A percentile compares a stretch with the other conserved stretches of the same genome.
These are phyloP conservation scores for Amiota mariae DNA, from an alignment of 2,888 invertebrate genomes.

Conservation along the genomic window DNA sequence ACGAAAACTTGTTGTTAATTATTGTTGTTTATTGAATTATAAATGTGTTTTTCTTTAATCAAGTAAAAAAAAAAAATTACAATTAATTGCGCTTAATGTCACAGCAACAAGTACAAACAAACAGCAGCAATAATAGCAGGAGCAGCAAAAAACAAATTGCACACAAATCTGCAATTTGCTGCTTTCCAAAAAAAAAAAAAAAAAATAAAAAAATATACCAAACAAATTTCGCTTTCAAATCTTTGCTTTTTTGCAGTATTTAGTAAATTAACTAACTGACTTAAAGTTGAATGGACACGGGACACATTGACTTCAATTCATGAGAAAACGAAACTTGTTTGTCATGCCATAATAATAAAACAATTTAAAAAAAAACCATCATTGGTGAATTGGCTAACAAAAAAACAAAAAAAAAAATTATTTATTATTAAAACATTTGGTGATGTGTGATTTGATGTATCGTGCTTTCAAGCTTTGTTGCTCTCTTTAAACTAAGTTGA, in stretches of 20 bases:
- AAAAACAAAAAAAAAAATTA: too few relatives aligned
- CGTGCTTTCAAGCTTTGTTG: too few relatives aligned
- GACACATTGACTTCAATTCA: too few relatives aligned
- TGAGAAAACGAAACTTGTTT: too few relatives aligned
- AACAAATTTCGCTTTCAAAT: background rate
- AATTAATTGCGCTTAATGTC: background rate
- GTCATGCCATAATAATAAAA: too few relatives aligned
- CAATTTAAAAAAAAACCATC: too few relatives aligned
- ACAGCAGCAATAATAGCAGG: too few relatives aligned
- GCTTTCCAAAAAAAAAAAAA: constrained; percentile 1
- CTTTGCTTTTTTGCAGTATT: background rate
- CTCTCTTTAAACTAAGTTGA: too few relatives aligned
- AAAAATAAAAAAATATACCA: background rate
- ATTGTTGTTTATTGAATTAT: background rate
- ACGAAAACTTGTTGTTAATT: background rate
- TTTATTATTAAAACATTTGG: too few relatives aligned
- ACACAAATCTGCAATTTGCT: background rate
- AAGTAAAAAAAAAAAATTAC: background rate
- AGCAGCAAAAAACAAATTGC: background rate
- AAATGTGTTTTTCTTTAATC: background rate
- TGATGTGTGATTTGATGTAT: too few relatives aligned
- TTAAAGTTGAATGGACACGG: background rate
- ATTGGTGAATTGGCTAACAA: too few relatives aligned
- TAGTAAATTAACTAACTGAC: background rate
- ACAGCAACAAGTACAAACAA: background rate